A percentile compares a stretch with the other conserved stretches of the same genome.
Evolutionary conservation across 92 coral and sea anemone species (phyloP).

Genomic region (Meandrina meandrites): DNA sequence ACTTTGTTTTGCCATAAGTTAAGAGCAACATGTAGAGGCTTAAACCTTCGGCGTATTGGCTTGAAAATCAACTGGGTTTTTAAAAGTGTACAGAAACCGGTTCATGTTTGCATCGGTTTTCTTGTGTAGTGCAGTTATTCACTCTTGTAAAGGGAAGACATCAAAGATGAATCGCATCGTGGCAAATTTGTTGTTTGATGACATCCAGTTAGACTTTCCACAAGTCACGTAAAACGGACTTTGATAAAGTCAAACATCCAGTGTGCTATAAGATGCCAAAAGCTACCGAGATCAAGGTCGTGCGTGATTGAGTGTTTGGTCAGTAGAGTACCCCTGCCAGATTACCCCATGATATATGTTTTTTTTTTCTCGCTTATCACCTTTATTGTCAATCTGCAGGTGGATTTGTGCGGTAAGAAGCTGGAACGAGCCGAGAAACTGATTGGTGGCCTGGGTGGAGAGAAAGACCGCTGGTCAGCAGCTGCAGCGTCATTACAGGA

Average conservation of each 20-base stretch:
- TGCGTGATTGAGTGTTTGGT: neutral
- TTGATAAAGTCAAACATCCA: neutral
- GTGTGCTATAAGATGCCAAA: neutral
- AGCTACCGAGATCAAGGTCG: neutral
- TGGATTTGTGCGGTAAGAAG: slow-evolving; percentile 97
- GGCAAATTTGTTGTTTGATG: neutral
- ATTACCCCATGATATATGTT: too few relatives aligned
- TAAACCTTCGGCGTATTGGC: neutral
- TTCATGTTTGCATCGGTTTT: neutral
- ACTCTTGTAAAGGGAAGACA: neutral
- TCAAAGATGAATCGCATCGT: neutral
- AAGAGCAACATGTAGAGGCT: neutral
- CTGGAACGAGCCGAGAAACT: slow-evolving; percentile 96
- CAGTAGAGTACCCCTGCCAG: neutral
- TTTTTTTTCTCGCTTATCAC: neutral
- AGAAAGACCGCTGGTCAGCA: slow-evolving; percentile 99
- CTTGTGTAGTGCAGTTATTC: neutral
- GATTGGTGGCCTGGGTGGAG: slow-evolving; percentile 99
- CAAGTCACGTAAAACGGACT: too few relatives aligned
- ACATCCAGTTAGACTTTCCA: too few relatives aligned
- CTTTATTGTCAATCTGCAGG: slow-evolving; percentile 48
- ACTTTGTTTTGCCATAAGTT: neutral
- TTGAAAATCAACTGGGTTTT: neutral
- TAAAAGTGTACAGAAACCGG: neutral
- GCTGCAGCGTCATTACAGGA: slow-evolving; percentile 92